Evolutionary conservation across 2,113 vertebrate genomes (phyloP), one percentile per base, ranked within the genome.

Genomic region (Eulemur macaco): DNA sequence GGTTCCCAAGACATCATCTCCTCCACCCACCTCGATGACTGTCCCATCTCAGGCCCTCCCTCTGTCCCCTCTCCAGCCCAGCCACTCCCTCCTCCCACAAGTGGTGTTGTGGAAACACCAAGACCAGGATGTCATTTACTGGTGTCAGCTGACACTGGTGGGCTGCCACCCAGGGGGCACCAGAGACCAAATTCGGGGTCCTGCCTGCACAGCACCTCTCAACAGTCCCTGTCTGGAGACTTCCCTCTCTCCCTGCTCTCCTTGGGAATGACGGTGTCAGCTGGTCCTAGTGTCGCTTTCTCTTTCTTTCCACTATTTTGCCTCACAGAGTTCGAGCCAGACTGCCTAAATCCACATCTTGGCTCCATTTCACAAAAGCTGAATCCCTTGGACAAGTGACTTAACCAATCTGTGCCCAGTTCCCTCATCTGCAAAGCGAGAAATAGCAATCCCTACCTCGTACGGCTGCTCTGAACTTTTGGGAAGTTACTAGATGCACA

Each of bases 381-480:
- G 31, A 78, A 3, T 50, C 34, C 29, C 12, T 4, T 31, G 63
- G 82, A 60, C 3, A 27, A 82, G 7, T 54, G 50, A n/a, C n/a
- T 42, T 69, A 23, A 54, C 25, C 31, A 37, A 12, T 80, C 25
- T 21, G 64, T 14, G 31, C 23, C 29, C 47, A 25, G 56, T 50
- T 56, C 56, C 56, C 74, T 50, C 13, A 0, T 20, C 27, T 54
- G 42, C 39, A 11, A 66, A 88, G 20, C 29, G 20, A n/a, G 1
- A 5, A 10, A 11, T 45, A 27, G 4, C 15, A 39, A 15, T 6
- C 9, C 13, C 2, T 6, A 1, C 8, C 73, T 5, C 0, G 13
- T 6, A 27, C 4, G 3, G 18, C 45, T 63, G 37, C 45, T 84
- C n/a, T 25, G n/a, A 25, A 2, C 52, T 63, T 39, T 42, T 15